Conservation (phyloP, 2,113 vertebrate genomes). For the Pluvianellus socialis region DNA sequence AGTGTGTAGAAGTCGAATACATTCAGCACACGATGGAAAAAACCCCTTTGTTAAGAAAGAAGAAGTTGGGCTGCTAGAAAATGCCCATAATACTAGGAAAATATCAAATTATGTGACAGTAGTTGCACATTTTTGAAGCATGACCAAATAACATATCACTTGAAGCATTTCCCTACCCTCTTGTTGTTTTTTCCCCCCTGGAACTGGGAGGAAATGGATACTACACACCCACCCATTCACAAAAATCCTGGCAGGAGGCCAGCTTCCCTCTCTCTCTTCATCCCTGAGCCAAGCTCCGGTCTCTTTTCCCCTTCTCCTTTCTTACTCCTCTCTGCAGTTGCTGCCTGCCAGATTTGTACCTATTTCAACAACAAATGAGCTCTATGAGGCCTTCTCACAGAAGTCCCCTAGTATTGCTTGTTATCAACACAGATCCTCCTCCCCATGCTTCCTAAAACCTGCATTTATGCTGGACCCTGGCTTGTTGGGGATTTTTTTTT, state of each 20-base stretch:
- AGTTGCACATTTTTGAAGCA: conserved; percentile 20
- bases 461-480: not conserved
- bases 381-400: not conserved
- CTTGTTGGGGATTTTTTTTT: not conserved
- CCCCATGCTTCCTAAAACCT: not conserved
- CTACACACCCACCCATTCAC: conserved; percentile 66
- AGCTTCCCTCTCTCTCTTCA: conserved; percentile 12
- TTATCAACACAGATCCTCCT: not conserved
- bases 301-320: not conserved
- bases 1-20: not conserved
- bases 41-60: not conserved
- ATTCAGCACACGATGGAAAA: not conserved
- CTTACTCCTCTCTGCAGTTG: not conserved
- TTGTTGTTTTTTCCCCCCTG: conserved; percentile 19
- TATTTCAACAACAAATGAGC: not conserved
- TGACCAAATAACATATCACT: conserved; percentile 11
- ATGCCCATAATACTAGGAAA: conserved; percentile 1
- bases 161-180: conserved; percentile 1
- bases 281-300: not conserved
- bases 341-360: not conserved
- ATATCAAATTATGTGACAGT: not conserved
- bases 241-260: conserved; percentile 49
- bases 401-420: not conserved
- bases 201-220: conserved; percentile 52
- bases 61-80: not conserved